Evolutionary conservation across 2,113 vertebrate genomes (phyloP).

Genomic region (Propithecus coquereli): DNA sequence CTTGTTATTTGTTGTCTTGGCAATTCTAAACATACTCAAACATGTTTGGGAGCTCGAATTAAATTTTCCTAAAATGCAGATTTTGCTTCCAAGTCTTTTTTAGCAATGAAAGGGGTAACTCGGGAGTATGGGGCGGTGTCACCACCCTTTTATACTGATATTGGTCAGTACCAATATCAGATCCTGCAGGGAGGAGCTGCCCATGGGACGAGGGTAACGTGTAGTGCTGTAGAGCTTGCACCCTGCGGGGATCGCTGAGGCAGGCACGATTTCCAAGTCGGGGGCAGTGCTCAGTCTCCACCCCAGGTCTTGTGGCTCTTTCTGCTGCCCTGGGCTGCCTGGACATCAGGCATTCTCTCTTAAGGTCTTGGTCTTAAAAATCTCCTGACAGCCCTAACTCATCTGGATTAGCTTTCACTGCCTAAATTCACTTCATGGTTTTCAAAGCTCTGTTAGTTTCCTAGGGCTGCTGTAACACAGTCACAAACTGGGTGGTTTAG

Average conservation of each 20-base stretch:
- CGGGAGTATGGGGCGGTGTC: background rate
- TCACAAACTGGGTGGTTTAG: background rate
- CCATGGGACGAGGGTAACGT: fast-evolving
- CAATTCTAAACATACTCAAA: slow-evolving; percentile 29
- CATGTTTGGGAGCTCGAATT: background rate
- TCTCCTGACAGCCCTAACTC: background rate
- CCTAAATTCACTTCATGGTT: background rate
- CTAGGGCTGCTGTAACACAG: background rate
- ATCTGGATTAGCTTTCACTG: background rate
- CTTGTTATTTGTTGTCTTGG: slow-evolving; percentile 15
- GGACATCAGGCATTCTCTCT: background rate
- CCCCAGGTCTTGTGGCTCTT: background rate
- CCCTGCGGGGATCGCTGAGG: background rate
- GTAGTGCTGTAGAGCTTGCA: fast-evolving
- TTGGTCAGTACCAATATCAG: too few relatives aligned
- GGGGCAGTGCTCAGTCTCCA: background rate
- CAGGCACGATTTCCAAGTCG: background rate
- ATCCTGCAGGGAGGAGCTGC: fast-evolving
- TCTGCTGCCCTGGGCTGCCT: background rate
- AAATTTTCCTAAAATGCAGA: slow-evolving; percentile 29
- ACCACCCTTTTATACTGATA: too few relatives aligned
- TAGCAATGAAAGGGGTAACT: background rate
- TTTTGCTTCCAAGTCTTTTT: background rate
- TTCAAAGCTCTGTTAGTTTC: background rate
- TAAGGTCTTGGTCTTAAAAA: background rate